Conservation (phyloP, 1,140 invertebrate genomes). For the Monochamus saltuarius region DNA sequence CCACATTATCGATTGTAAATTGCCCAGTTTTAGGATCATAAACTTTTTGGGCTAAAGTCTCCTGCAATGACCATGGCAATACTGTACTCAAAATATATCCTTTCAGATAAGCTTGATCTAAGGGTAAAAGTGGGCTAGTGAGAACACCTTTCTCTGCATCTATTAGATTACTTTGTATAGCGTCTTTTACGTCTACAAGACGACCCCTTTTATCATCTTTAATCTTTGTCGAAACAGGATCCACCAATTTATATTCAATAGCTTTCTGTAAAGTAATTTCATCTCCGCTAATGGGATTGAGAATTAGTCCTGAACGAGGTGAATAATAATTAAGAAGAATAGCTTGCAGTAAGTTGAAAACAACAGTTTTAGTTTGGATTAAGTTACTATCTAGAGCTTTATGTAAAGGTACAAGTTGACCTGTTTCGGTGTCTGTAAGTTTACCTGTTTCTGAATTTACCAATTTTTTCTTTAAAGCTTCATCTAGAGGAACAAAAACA, state of each 20-base stretch:
- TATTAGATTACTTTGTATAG: constrained; percentile 67
- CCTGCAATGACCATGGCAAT: constrained; percentile 79
- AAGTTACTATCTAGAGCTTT: constrained; percentile 68
- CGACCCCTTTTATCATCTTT: constrained; percentile 71
- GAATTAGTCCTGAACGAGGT: constrained; percentile 70
- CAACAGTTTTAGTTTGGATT: constrained; percentile 69
- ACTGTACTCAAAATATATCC: constrained; percentile 74
- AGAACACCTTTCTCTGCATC: constrained; percentile 70
- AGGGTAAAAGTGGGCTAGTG: constrained; percentile 67
- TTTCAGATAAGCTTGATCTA: constrained; percentile 76
- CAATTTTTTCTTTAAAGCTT: constrained; percentile 67
- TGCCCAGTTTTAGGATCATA: constrained; percentile 77
- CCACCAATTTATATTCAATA: constrained; percentile 70
- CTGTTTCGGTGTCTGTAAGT: constrained; percentile 67
- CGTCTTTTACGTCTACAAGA: constrained; percentile 68
- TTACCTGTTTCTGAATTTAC: constrained; percentile 68
- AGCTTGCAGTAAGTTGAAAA: constrained; percentile 70
- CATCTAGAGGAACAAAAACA: constrained; percentile 66
- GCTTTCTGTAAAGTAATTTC: constrained; percentile 72
- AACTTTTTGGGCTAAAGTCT: constrained; percentile 79
- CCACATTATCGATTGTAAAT: constrained; percentile 70
- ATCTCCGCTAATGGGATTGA: constrained; percentile 78
- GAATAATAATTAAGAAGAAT: constrained; percentile 80
- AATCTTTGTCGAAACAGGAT: constrained; percentile 68
- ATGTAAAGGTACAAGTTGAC: constrained; percentile 66